Conservation (phyloP, 2,113 vertebrate genomes). For the Bos taurus region DNA sequence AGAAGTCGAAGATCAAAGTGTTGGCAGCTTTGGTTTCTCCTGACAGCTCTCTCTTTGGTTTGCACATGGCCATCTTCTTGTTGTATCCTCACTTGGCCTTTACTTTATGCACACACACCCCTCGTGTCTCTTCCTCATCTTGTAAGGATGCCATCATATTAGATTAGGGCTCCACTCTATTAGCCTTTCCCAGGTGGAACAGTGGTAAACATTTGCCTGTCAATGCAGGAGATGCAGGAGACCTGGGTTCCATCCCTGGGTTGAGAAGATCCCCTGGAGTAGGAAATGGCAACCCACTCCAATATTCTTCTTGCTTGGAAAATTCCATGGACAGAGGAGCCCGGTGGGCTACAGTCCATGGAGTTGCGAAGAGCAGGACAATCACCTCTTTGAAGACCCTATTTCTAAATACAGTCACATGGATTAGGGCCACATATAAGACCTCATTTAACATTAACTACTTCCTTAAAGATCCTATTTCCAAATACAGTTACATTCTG, state of each 20-base stretch:
- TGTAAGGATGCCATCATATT: background rate
- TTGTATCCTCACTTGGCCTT: too few species aligned
- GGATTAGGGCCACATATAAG: background rate
- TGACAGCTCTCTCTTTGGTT: background rate
- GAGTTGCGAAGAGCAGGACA: background rate
- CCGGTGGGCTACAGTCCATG: background rate
- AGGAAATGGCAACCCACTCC: background rate
- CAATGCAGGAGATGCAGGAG: background rate
- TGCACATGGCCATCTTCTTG: background rate
- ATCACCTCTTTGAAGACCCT: background rate
- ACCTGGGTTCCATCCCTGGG: background rate
- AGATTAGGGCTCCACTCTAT: background rate
- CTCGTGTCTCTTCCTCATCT: background rate
- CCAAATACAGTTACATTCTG: background rate
- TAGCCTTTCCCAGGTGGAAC: background rate
- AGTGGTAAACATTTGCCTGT: background rate
- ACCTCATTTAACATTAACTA: background rate
- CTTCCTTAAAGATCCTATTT: background rate
- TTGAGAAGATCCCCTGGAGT: background rate
- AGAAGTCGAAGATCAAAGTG: background rate
- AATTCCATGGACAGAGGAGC: background rate
- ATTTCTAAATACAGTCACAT: background rate
- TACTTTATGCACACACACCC: background rate
- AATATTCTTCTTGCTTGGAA: background rate
- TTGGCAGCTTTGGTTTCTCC: background rate